Conservation (phyloP, 2,113 vertebrate genomes). For the Vicugna pacos region DNA sequence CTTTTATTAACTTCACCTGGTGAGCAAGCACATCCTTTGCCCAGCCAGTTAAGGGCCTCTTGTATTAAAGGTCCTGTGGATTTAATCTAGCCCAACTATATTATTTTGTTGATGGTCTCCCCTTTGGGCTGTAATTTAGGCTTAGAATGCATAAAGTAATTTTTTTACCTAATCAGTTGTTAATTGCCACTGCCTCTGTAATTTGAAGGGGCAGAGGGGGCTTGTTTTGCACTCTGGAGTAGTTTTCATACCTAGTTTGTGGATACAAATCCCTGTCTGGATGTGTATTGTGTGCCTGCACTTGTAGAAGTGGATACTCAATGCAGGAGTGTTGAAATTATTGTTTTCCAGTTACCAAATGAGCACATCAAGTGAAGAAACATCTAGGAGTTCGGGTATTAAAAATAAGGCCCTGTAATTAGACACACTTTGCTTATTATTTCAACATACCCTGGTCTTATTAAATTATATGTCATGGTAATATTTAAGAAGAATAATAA, state of each 20-base stretch:
- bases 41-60: constrained; percentile 68
- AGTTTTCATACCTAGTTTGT: neutral
- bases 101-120: constrained; percentile 55
- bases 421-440: neutral
- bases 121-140: constrained; percentile 49
- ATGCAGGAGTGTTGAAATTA: constrained; percentile 45
- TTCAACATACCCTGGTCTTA: neutral
- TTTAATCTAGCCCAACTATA: neutral
- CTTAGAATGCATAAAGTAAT: constrained; percentile 61
- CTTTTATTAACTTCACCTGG: constrained; percentile 73
- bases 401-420: constrained; percentile 12
- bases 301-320: constrained; percentile 34
- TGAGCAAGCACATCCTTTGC: constrained; percentile 55
- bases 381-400: neutral
- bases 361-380: neutral
- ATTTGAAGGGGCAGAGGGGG: constrained; percentile 3
- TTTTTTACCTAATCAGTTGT: constrained; percentile 64
- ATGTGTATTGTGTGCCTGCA: neutral
- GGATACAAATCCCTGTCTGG: neutral
- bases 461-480: constrained; percentile 34
- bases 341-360: constrained; percentile 35
- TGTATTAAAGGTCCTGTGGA: constrained; percentile 56
- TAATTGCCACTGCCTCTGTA: neutral
- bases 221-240: constrained; percentile 39
- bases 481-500: constrained; percentile 15